These are phyloP conservation scores for Cataglyphis albicans DNA, from an alignment of 2,888 invertebrate species.

Conservation along the genomic window DNA sequence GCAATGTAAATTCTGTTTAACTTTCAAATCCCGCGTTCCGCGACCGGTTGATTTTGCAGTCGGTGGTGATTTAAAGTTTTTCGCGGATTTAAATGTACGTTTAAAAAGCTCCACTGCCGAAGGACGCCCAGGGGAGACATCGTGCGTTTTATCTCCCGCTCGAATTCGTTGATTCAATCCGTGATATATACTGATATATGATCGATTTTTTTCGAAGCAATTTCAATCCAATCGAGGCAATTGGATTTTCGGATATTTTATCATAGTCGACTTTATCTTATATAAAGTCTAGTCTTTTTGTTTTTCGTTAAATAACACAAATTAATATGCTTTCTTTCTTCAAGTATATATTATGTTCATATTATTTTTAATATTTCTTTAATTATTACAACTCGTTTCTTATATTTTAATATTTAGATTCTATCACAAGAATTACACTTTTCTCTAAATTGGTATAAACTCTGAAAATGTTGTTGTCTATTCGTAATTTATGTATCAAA, in stretches of 20 bases:
- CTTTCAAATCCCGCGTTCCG: constrained; percentile 47
- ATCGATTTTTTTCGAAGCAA: constrained; percentile 44
- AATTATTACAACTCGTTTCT: background rate
- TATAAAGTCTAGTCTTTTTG: background rate
- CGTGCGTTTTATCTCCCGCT: constrained; percentile 29
- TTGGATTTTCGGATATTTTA: constrained; percentile 12
- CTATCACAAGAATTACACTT: too few species aligned
- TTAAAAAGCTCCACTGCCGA: constrained; percentile 39
- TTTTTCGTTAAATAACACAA: background rate
- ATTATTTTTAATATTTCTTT: background rate
- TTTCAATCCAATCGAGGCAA: constrained; percentile 44
- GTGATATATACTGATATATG: constrained; percentile 31
- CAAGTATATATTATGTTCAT: background rate
- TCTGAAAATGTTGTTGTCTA: background rate
- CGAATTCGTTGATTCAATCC: constrained; percentile 41
- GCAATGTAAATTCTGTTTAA: constrained; percentile 57
- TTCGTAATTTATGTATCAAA: constrained; percentile 1
- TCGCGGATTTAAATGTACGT: constrained; percentile 53
- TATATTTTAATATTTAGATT: background rate
- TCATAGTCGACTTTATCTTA: constrained; percentile 17
- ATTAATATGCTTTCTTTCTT: background rate
- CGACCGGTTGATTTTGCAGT: constrained; percentile 50
- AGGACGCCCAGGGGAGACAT: constrained; percentile 43
- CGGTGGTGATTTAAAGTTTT: constrained; percentile 55
- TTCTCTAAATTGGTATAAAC: background rate